Percentiles rank a stretch among this genome's conserved stretches.
phyloP scores from a whole-genome alignment of 2,888 invertebrate species.

The Schizotus pectinicornis region DNA sequence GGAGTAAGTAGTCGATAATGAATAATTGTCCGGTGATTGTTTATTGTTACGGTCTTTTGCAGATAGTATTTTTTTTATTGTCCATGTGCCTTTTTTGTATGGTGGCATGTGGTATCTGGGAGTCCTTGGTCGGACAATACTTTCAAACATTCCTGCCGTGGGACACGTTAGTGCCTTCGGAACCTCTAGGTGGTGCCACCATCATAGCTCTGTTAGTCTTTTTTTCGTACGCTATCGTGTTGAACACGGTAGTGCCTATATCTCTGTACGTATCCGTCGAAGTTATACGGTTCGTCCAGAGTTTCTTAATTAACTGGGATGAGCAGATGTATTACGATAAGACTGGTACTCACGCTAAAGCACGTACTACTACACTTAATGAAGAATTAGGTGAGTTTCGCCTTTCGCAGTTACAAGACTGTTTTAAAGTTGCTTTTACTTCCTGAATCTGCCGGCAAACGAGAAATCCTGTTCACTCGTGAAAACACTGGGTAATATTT shows the following conservation, averaged over 20 bases:
- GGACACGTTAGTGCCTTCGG: slow-evolving; percentile 89
- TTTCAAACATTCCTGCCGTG: slow-evolving; percentile 92
- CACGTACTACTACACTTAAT: slow-evolving; percentile 96
- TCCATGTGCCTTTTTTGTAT: slow-evolving; percentile 98
- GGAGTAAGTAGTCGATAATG: slow-evolving; percentile 72
- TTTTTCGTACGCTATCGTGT: slow-evolving; percentile 98
- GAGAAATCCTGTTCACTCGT: too few relatives aligned
- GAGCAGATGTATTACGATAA: slow-evolving; percentile 95
- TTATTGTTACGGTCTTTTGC: slow-evolving; percentile 51
- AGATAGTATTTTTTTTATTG: slow-evolving; percentile 98
- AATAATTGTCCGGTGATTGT: neutral
- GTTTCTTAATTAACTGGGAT: slow-evolving; percentile 99
- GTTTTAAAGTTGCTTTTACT: too few relatives aligned
- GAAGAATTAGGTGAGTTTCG: slow-evolving; percentile 81
- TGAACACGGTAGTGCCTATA: slow-evolving; percentile 99
- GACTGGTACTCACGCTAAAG: slow-evolving; percentile 90
- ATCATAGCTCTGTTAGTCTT: slow-evolving; percentile 96
- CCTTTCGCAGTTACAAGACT: too few relatives aligned
- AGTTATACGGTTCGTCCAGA: slow-evolving; percentile 98
- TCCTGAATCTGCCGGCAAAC: too few relatives aligned
- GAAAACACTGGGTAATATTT: too few relatives aligned
- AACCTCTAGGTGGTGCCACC: slow-evolving; percentile 82
- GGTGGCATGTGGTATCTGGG: slow-evolving; percentile 98
- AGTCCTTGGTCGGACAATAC: slow-evolving; percentile 88
- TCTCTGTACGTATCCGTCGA: slow-evolving; percentile 96